Percentiles rank a stretch among this genome's conserved stretches.
Evolutionary conservation across 2,888 invertebrate genomes (phyloP).

Genomic region (Heteromurus nitidus): DNA sequence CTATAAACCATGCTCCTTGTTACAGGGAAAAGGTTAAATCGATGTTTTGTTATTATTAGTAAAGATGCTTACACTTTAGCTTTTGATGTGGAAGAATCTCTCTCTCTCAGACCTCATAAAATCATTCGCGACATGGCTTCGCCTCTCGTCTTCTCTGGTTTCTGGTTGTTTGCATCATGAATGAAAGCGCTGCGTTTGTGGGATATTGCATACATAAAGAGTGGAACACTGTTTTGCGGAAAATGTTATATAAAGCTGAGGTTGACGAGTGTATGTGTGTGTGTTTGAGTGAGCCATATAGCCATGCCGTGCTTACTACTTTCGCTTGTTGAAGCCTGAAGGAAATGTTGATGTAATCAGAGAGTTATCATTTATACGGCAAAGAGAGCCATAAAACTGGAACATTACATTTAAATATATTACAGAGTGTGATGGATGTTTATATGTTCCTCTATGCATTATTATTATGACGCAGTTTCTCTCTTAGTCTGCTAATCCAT

Average conservation of each 20-base stretch:
- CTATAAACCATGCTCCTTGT: background rate
- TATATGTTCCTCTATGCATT: no score
- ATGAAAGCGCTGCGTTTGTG: no score
- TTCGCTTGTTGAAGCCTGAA: slow-evolving; percentile 39
- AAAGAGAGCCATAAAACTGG: slow-evolving; percentile 46
- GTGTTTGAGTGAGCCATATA: no score
- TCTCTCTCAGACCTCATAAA: no score
- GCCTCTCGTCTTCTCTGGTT: background rate
- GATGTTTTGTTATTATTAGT: slow-evolving; percentile 40
- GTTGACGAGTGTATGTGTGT: no score
- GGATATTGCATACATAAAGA: no score
- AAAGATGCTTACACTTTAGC: background rate
- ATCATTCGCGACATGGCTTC: slow-evolving; percentile 46
- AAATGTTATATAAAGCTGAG: no score
- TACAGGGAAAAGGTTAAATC: slow-evolving; percentile 37
- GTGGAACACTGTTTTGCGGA: no score
- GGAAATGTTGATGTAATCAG: slow-evolving; percentile 59
- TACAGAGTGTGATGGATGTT: background rate
- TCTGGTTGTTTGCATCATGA: no score
- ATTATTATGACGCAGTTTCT: no score
- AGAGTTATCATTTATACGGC: slow-evolving; percentile 54
- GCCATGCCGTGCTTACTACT: no score
- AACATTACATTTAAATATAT: slow-evolving; percentile 52
- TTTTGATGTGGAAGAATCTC: slow-evolving; percentile 13
- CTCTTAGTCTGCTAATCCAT: no score